Evolutionary conservation across 2,797 vertebrate genomes (phyloP), one percentile per base, ranked within the genome.

Genomic region (Pseudochromis fuscus): DNA sequence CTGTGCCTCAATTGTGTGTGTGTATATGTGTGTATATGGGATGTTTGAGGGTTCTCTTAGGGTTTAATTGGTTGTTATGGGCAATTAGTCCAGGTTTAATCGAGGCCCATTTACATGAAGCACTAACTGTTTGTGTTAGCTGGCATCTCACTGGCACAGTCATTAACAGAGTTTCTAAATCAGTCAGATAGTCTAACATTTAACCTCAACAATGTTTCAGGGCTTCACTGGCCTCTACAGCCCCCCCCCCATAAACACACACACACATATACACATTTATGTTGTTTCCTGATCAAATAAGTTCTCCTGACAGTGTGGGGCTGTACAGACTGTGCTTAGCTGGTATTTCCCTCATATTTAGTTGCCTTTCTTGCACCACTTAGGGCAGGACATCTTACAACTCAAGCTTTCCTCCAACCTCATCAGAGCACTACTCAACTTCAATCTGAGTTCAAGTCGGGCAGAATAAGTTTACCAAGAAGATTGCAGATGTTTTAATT

Each of bases 71-170:
- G 72, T 75, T 86, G 75, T 72, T 42, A 33, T 63, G 49, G 70
- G 53, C 59, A 23, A 75, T 86, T 63, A 83, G 60, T 79, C 48
- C n/a, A 61, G 57, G 68, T 82, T 82, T 79, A 84, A 64, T 84
- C 31, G 52, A 76, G 62, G 65, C 40, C 55, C 48, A 45, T 89
- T 87, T 73, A 83, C 81, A 79, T 72, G 65, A 45, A 63, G 45
- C 44, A 38, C 75, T 89, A 82, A 86, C 76, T 79, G 77, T 75
- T 67, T 40, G 55, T 79, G 68, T 81, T 80, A 81, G 64, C 46
- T 33, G 60, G 46, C 37, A 19, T 53, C 48, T 69, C 66, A 64
- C 24, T 55, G 67, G 66, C 42, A 68, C 19, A 18, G 59, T 77
- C 53, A 64, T 86, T 79, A 85, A 53, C 25, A 55, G 69, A 59